Base-by-base conservation (phyloP, 2,888 invertebrate species). In the Leucophenga maculata region DNA sequence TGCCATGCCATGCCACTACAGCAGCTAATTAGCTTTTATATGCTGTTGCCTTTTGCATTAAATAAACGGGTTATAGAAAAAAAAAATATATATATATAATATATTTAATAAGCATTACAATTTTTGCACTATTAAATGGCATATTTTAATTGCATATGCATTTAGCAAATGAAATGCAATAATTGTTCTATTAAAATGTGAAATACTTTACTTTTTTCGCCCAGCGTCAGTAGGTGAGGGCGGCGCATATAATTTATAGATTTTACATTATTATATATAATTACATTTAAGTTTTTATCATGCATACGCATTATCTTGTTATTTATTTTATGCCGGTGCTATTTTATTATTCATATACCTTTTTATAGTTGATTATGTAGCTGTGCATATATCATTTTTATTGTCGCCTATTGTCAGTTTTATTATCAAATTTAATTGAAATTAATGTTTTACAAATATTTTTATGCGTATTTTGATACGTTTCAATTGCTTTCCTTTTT, bases 51-150 rank as follows among this genome's bases (percentile, higher is more conserved):
- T 57, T 22, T 22, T 57, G 14, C 3, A 57, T 57, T 26, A 26
- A 22, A 22, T 57, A 69, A 70, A 74, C 60, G 65, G 22, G 32
- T 22, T 39, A 8, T 60, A 64, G n/a, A 65, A 69, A 50, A 32
- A 62, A n/a, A 70, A 65, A 67, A 65, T 18, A 13, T 22, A 46
- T 20, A n/a, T 64, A 22, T 46, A n/a, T n/a, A n/a, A 1, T 22
- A 75, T 32, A 80, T 78, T 80, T 80, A 80, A 80, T 80, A 82
- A 83, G 81, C 80, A 81, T 82, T 78, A 83, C 83, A 80, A 75
- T 78, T 75, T 73, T 77, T 78, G 18, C 31, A 22, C 57, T 26
- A 26, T 57, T 22, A 26, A 57, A 57, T 57, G 31, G 59, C 59
- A 31, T 26, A 59, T 59, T 59, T 59, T 59, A 31, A 59, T 59